Evolutionary conservation across 2,888 invertebrate species (phyloP).

Genomic region (Coleophora deauratella): DNA sequence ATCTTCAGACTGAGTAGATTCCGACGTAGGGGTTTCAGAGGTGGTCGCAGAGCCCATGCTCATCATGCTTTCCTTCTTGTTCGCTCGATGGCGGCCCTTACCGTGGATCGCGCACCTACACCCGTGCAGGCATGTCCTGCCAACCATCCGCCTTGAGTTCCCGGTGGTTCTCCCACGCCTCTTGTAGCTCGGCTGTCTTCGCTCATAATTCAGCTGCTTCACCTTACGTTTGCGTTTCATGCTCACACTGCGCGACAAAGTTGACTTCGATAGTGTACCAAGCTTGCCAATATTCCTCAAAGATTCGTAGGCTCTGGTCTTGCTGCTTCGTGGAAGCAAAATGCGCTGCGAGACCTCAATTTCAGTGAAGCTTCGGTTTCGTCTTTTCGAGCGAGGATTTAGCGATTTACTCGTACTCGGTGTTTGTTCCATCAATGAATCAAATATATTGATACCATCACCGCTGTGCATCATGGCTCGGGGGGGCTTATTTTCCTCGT

Average conservation of each 20-base stretch:
- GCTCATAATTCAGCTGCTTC: not conserved
- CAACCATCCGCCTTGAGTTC: not conserved
- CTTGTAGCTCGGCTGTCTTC: not conserved
- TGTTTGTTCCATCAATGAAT: not conserved
- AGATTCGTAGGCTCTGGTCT: constrained; percentile 24
- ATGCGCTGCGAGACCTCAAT: constrained; percentile 18
- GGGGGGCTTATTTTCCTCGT: too few species aligned
- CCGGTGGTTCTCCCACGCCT: not conserved
- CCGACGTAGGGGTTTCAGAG: not conserved
- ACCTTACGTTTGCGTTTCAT: not conserved
- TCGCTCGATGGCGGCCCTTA: not conserved
- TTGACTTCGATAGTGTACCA: not conserved
- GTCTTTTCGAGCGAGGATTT: not conserved
- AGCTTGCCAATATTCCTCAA: constrained; percentile 22
- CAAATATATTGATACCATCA: not conserved
- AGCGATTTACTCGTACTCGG: constrained; percentile 1
- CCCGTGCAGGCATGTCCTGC: not conserved
- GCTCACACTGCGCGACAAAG: too few species aligned
- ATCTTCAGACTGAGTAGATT: too few species aligned
- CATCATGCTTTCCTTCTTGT: not conserved
- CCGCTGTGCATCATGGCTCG: not conserved
- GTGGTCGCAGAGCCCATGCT: not conserved
- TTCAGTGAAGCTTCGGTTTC: not conserved
- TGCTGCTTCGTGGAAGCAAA: constrained; percentile 25
- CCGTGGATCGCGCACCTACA: not conserved